A percentile compares a stretch with the other conserved stretches of the same genome.
phyloP scores from a whole-genome alignment of 1,140 invertebrate genomes.

The Panulirus ornatus region DNA sequence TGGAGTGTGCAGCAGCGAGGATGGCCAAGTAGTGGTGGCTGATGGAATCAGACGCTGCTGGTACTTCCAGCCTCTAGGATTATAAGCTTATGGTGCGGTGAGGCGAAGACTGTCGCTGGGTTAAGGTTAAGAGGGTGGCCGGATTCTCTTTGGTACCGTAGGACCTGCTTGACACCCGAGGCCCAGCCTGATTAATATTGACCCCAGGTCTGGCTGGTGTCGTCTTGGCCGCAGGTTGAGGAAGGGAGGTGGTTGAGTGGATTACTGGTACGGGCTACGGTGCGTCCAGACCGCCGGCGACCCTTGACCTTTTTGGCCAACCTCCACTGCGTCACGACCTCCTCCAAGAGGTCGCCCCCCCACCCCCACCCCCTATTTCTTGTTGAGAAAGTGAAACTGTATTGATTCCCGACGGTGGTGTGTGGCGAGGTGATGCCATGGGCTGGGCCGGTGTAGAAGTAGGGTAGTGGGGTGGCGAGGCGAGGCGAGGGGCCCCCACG shows the following conservation, averaged over 20 bases:
- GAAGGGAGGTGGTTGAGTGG: neutral
- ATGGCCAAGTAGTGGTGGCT: neutral
- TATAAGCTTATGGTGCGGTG: too few relatives aligned
- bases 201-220: neutral
- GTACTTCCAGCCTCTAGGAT: too few relatives aligned
- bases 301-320: constrained; percentile 55
- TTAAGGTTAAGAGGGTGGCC: too few relatives aligned
- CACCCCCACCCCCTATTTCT: neutral
- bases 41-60: neutral
- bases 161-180: neutral
- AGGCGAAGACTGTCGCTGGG: too few relatives aligned
- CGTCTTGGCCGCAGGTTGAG: neutral
- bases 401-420: constrained; percentile 30
- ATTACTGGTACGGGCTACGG: constrained; percentile 21
- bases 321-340: constrained; percentile 60
- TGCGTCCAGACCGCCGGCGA: constrained; percentile 19
- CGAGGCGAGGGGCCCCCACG: neutral
- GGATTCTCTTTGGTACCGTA: too few relatives aligned
- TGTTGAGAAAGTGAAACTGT: constrained; percentile 40
- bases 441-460: neutral
- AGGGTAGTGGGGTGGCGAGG: neutral
- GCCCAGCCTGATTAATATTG: neutral
- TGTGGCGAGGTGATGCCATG: neutral
- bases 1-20: too few relatives aligned
- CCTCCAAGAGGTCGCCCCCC: constrained; percentile 19